Percentiles rank a stretch among this genome's conserved stretches.
Evolutionary conservation across 2,888 invertebrate species (phyloP).

Genomic region (Lamellibrachia columna): DNA sequence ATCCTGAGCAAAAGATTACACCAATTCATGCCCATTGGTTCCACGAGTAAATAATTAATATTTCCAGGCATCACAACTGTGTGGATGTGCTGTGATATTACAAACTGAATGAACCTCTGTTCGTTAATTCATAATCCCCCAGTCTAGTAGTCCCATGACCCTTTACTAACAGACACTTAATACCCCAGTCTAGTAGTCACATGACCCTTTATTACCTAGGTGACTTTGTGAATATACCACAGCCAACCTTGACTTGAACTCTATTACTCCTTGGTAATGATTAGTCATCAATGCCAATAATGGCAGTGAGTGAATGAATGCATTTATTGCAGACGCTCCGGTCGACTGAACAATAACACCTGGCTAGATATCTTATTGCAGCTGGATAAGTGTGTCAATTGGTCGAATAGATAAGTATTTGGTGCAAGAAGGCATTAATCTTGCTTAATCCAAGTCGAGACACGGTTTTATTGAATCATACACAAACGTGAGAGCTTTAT

Average conservation of each 20-base stretch:
- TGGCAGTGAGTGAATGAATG: background rate
- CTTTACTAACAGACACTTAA: background rate
- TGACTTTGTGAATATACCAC: background rate
- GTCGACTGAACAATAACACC: background rate
- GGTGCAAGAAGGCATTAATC: background rate
- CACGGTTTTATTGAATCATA: background rate
- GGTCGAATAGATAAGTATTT: background rate
- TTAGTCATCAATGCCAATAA: background rate
- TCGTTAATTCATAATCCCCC: background rate
- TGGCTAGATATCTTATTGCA: background rate
- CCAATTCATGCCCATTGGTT: background rate
- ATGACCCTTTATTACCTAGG: background rate
- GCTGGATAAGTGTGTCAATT: background rate
- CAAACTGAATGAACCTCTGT: background rate
- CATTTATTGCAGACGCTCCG: background rate
- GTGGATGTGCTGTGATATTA: background rate
- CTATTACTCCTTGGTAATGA: background rate
- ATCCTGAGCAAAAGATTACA: background rate
- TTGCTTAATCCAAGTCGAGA: background rate
- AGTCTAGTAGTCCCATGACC: background rate
- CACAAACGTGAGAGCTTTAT: background rate
- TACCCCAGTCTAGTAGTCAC: background rate
- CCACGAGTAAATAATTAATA: background rate
- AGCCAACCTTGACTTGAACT: constrained; percentile 5
- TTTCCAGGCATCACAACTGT: background rate